A percentile compares a stretch with the other conserved stretches of the same genome.
Conservation (phyloP, 1,140 invertebrate species). For the Leptonema lineaticorne region DNA sequence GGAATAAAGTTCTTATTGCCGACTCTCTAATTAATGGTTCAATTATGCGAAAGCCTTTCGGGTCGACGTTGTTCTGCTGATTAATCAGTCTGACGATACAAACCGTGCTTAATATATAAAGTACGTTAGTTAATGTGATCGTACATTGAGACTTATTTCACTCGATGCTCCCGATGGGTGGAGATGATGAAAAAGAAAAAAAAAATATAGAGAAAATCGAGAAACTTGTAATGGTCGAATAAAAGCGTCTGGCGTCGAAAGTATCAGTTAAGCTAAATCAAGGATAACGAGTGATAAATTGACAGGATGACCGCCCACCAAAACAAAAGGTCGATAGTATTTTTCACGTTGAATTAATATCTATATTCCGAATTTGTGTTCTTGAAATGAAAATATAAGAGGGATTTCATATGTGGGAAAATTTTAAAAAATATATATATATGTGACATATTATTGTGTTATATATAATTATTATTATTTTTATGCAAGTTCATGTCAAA, state of each 20-base stretch:
- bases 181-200: not conserved
- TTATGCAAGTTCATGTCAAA: too few relatives aligned
- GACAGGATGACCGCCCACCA: constrained; percentile 15
- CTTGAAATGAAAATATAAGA: too few relatives aligned
- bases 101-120: constrained; percentile 3
- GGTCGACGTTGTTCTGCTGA: constrained; percentile 6
- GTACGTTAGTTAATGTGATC: constrained; percentile 2
- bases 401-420: too few relatives aligned
- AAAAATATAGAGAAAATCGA: not conserved
- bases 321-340: constrained; percentile 6
- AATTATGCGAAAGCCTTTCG: constrained; percentile 10
- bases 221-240: constrained; percentile 6
- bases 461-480: too few relatives aligned
- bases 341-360: not conserved
- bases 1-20: not conserved
- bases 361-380: too few relatives aligned
- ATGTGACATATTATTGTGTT: too few relatives aligned
- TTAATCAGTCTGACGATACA: constrained; percentile 15
- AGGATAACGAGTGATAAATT: constrained; percentile 19
- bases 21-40: not conserved
- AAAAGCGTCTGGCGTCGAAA: constrained; percentile 17
- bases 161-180: not conserved
- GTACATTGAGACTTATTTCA: constrained; percentile 11
- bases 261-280: constrained; percentile 19
- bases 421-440: too few relatives aligned